Evolutionary conservation across 2,797 vertebrate genomes (phyloP).

Genomic region (Malacoctenus gilli): DNA sequence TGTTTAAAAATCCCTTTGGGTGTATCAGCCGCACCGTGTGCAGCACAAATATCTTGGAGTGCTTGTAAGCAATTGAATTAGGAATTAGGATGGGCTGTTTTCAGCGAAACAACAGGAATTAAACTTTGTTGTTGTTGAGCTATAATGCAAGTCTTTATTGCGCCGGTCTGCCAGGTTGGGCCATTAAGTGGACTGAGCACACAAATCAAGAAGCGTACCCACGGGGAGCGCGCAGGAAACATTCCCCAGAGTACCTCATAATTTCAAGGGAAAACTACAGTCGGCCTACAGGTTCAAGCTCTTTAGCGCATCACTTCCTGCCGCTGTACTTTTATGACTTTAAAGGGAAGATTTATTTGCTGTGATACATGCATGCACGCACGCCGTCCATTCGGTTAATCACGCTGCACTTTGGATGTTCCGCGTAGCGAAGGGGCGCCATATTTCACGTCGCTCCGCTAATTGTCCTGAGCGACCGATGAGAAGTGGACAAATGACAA

Average conservation of each 20-base stretch:
- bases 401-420: constrained; percentile 52
- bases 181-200: constrained; percentile 33
- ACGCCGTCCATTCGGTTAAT: constrained; percentile 31
- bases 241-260: constrained; percentile 29
- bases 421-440: constrained; percentile 43
- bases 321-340: too few species aligned
- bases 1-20: constrained; percentile 57
- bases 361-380: constrained; percentile 5
- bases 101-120: constrained; percentile 26
- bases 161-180: constrained; percentile 31
- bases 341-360: not conserved
- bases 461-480: constrained; percentile 61
- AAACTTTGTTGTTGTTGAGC: constrained; percentile 30
- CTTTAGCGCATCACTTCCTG: constrained; percentile 12
- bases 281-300: not conserved
- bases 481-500: constrained; percentile 47
- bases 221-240: constrained; percentile 33
- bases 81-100: constrained; percentile 34
- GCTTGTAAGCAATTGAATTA: constrained; percentile 29
- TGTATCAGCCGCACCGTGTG: constrained; percentile 27
- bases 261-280: constrained; percentile 45
- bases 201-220: constrained; percentile 47
- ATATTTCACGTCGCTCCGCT: constrained; percentile 57
- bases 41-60: constrained; percentile 17
- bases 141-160: constrained; percentile 39